Evolutionary conservation across 2,113 vertebrate genomes (phyloP).

Genomic region (Paralichthys olivaceus): DNA sequence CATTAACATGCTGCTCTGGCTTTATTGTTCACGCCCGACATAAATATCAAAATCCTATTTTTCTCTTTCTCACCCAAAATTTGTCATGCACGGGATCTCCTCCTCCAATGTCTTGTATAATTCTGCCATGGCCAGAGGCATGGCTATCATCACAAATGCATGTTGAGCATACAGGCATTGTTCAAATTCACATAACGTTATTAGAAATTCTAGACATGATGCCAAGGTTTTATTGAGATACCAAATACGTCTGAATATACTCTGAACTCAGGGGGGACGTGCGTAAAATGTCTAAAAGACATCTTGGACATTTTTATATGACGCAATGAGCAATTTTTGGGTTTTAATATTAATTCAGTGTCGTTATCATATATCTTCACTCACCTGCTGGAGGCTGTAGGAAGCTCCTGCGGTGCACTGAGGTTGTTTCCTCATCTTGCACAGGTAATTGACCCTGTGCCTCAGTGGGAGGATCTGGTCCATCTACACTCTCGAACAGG

Average conservation of each 20-base stretch:
- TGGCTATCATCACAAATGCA: constrained; percentile 20
- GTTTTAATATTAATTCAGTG: not conserved
- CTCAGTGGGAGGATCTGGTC: not conserved
- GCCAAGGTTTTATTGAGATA: not conserved
- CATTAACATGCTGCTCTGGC: constrained; percentile 47
- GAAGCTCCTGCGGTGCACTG: not conserved
- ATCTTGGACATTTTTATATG: not conserved
- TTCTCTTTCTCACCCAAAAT: constrained; percentile 35
- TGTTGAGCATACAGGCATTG: constrained; percentile 18
- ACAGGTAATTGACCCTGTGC: not conserved
- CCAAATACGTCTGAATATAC: not conserved
- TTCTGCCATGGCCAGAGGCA: constrained; percentile 11
- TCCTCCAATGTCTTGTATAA: constrained; percentile 4
- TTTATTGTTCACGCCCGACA: constrained; percentile 36
- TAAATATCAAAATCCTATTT: constrained; percentile 52
- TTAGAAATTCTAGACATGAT: constrained; percentile 18
- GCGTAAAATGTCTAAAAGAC: not conserved
- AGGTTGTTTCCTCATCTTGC: not conserved
- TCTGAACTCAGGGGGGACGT: not conserved
- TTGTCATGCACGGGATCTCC: constrained; percentile 34
- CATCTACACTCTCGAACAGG: not conserved
- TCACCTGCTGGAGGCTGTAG: not conserved
- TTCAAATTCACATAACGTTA: constrained; percentile 1
- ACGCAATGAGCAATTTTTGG: not conserved
- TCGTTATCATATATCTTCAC: not conserved